A percentile compares a stretch with the other conserved stretches of the same genome.
Evolutionary conservation across 2,888 invertebrate genomes (phyloP).

Genomic region (Anticlea derivata): DNA sequence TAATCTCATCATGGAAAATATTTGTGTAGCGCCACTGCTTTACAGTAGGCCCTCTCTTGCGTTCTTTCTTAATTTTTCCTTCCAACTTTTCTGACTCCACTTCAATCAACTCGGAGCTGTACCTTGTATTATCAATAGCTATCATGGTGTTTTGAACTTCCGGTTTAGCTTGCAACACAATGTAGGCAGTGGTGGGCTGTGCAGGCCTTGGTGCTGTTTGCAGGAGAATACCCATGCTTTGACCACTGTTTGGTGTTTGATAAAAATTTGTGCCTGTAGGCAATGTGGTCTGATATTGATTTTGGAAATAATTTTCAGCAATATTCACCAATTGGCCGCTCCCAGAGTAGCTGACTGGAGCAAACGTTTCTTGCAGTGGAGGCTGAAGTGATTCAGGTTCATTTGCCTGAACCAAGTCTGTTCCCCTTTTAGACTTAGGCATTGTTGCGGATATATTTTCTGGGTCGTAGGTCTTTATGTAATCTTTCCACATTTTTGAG

Average conservation of each 20-base stretch:
- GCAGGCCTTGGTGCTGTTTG: constrained; percentile 67
- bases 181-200: constrained; percentile 71
- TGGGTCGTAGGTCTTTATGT: constrained; percentile 81
- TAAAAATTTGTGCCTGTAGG: constrained; percentile 71
- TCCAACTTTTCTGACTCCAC: constrained; percentile 50
- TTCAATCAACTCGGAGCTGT: constrained; percentile 45
- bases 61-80: constrained; percentile 70
- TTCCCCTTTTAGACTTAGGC: constrained; percentile 74
- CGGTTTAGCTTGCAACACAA: constrained; percentile 72
- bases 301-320: constrained; percentile 79
- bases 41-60: constrained; percentile 73
- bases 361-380: constrained; percentile 60
- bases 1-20: constrained; percentile 83
- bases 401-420: constrained; percentile 51
- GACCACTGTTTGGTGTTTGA: constrained; percentile 69
- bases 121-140: constrained; percentile 57
- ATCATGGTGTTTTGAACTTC: constrained; percentile 64
- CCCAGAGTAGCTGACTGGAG: constrained; percentile 71
- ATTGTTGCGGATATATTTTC: constrained; percentile 77
- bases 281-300: constrained; percentile 71
- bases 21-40: constrained; percentile 84
- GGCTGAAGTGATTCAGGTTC: constrained; percentile 49
- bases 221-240: constrained; percentile 74
- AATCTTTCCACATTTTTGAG: constrained; percentile 84
- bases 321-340: constrained; percentile 77